Base-by-base conservation (phyloP, 2,888 invertebrate species). In the Drosophila subsilvestris region DNA sequence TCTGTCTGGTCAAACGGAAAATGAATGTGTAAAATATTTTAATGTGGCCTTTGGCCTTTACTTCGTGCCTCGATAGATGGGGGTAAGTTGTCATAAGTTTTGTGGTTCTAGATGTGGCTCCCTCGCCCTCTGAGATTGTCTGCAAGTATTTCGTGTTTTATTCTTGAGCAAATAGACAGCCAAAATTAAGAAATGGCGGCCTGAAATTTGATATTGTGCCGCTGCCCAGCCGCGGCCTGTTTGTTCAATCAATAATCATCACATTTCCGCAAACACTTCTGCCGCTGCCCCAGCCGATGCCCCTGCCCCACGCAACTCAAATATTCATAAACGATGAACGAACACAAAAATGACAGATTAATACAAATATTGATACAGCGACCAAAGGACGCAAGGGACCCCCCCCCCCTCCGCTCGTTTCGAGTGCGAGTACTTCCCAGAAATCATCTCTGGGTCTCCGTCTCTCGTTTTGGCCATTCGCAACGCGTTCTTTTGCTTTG, bases 361-460 rank as follows among this genome's bases (percentile, higher is more conserved):
- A 88, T 76, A 79, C 86, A 86, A 85, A 85, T 85, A 85, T 85
- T 85, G 86, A 88, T 84, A 85, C 86, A 86, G 68, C 72, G 68
- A 71, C 62, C 37, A 2, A 37, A 7, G 7, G 37, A 7, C 6
- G 27, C 1, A 3, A 37, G 6, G 37, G 37, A 37, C 37, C 6
- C 20, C 1, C 0, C 20, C 20, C 20, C 0, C 22, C 22, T 3
- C 5, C 25, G 5, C 6, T 7, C 1, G 37, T n/a, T n/a, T n/a
- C n/a, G 37, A 37, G 14, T 14, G 50, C 44, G 56, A 67, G 58
- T 67, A 61, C 63, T 63, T 62, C 56, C 68, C 50, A 74, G 66
- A 56, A 49, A 70, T 54, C 69, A 68, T 66, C 77, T 50, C 62
- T 56, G 57, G 58, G 49, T 80, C 78, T 75, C 74, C 79, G 80